Base-by-base conservation (phyloP, 2,113 vertebrate genomes). In the Mellivora capensis region DNA sequence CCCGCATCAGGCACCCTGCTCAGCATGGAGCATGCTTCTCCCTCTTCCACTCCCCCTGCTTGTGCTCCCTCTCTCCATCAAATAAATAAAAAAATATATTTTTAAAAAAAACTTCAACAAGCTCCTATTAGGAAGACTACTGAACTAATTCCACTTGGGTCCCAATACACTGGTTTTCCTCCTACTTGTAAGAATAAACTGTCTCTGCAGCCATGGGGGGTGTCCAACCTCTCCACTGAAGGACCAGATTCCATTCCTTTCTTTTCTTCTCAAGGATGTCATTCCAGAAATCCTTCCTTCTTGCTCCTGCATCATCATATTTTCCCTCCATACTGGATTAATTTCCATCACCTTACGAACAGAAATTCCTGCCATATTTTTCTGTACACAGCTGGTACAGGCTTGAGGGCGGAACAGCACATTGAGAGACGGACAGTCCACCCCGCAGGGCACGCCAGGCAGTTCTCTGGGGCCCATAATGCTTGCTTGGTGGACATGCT, bases 341-440 rank as follows among this genome's bases (percentile, higher is more conserved):
- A 17, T 34, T 11, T 54, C 4, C 27, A 18, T 17, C 18, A n/a
- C 47, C 31, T 87, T 82, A 93, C 11, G 52, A 71, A 79, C 3
- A 69, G 42, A 12, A 49, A 87, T n/a, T 57, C 15, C 42, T 96
- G 42, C 17, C 62, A 34, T 64, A 9, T 69, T 74, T 47, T 23
- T 80, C 97, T 97, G 93, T 93, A 95, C 95, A 96, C 87, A 96
- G 98, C 97, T 96, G 98, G 94, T 44, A 69, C 31, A 93, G 93
- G 81, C 82, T 47, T 69, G 94, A 87, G 82, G 96, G 92, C 72
- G 27, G 69, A 71, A n/a, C 0, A n/a, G 95, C 86, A 67, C 57
- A 95, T 1, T 76, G 69, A 94, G n/a, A 54, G 12, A 93, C 77
- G 49, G 49, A 87, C 82, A 59, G 93, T 90, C 95, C 1, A 25